phyloP scores from a whole-genome alignment of 2,113 vertebrate genomes.

The Gadus macrocephalus region DNA sequence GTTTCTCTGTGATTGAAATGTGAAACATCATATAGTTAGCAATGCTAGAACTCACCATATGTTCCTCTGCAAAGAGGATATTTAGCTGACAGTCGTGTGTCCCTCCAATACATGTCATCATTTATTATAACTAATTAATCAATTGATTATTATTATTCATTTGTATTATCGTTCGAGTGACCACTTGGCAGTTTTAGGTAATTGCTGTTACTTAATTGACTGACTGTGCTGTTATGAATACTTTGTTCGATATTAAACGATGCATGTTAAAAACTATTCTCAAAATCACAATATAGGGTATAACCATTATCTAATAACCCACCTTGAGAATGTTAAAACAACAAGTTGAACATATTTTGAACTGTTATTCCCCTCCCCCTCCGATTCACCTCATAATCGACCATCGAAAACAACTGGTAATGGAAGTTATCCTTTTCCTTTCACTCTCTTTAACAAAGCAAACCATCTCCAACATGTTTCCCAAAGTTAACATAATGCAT shows the following conservation, averaged over 20 bases:
- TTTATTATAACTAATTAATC: neutral
- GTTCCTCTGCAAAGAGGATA: conserved; percentile 51
- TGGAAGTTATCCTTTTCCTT: conserved; percentile 60
- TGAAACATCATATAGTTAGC: conserved; percentile 57
- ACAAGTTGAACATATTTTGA: neutral
- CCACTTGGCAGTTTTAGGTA: too few species aligned
- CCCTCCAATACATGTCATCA: conserved; percentile 36
- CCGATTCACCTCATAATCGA: conserved; percentile 31
- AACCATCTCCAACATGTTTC: conserved; percentile 60
- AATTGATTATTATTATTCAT: conserved; percentile 19
- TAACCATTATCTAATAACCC: neutral
- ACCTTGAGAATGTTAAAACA: conserved; percentile 18
- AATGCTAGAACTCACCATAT: conserved; percentile 69
- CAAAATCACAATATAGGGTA: too few species aligned
- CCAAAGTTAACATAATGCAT: conserved; percentile 62
- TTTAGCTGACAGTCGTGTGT: conserved; percentile 50
- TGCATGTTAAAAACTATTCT: too few species aligned
- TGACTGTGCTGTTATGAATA: too few species aligned
- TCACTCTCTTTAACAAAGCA: conserved; percentile 57
- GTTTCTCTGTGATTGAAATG: conserved; percentile 55
- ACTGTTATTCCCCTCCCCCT: conserved; percentile 14
- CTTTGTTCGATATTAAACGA: too few species aligned
- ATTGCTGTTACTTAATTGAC: too few species aligned
- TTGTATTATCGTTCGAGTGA: neutral
- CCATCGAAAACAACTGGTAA: conserved; percentile 39